A percentile compares a stretch with the other conserved stretches of the same genome.
phyloP scores from a whole-genome alignment of 2,797 vertebrate species.

The Glossophaga mutica region DNA sequence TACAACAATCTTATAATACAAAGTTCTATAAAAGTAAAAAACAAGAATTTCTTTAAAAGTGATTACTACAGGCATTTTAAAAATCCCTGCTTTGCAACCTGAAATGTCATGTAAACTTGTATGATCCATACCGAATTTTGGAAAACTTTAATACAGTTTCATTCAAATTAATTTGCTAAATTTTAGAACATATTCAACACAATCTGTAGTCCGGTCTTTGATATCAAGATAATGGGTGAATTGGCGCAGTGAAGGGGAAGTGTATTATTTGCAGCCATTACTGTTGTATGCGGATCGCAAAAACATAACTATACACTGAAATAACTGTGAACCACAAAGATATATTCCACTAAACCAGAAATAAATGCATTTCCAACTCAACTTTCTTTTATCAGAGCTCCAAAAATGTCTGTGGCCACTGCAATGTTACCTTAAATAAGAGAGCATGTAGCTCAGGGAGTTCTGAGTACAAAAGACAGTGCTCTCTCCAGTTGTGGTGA shows the following conservation, averaged over 20 bases:
- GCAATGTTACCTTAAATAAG: background rate
- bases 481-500: background rate
- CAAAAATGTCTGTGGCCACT: background rate
- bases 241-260: background rate
- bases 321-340: conserved; percentile 9
- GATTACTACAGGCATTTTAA: background rate
- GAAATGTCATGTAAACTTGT: background rate
- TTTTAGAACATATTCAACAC: background rate
- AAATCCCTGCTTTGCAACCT: background rate
- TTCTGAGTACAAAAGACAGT: background rate
- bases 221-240: background rate
- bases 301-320: background rate
- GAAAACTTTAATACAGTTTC: background rate
- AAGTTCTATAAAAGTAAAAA: background rate
- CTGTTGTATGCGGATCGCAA: background rate
- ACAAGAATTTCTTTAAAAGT: background rate
- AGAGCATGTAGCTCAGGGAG: background rate
- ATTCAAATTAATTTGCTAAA: background rate
- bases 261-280: background rate
- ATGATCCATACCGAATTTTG: background rate
- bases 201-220: background rate
- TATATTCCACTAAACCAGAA: background rate
- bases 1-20: background rate
- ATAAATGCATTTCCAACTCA: conserved; percentile 4
- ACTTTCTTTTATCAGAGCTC: background rate